Percentiles rank a stretch among this genome's conserved stretches.
These are phyloP conservation scores for Pterocles burchelli DNA, from an alignment of 2,113 vertebrate genomes.

Conservation along the genomic window DNA sequence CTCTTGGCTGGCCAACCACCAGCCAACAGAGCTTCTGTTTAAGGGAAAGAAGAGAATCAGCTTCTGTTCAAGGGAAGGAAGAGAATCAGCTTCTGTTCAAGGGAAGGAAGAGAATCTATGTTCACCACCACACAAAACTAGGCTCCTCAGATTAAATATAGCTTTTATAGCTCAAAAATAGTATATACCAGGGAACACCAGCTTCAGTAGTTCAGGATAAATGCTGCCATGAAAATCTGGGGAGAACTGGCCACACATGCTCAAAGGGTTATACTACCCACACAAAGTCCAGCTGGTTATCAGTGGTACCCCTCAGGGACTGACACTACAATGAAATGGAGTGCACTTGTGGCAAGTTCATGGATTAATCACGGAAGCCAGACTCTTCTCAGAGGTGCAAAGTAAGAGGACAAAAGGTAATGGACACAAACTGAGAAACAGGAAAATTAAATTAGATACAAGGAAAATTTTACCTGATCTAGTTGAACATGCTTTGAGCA, in stretches of 20 bases:
- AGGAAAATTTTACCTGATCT: not conserved
- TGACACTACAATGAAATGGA: not conserved
- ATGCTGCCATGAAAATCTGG: not conserved
- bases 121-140: not conserved
- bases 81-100: not conserved
- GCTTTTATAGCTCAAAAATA: not conserved
- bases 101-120: not conserved
- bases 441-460: not conserved
- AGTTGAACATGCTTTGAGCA: not conserved
- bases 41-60: not conserved
- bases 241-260: not conserved
- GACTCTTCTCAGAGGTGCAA: not conserved
- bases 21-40: not conserved
- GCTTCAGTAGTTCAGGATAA: not conserved
- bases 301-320: not conserved
- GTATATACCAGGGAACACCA: not conserved
- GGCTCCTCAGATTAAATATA: not conserved
- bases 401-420: not conserved
- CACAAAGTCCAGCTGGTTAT: not conserved
- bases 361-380: accelerated
- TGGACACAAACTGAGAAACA: accelerated
- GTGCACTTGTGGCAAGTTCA: no score
- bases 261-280: not conserved
- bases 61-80: not conserved
- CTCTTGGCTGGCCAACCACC: not conserved